Evolutionary conservation across 1,140 invertebrate species (phyloP).

Genomic region (Cephus cinctus): DNA sequence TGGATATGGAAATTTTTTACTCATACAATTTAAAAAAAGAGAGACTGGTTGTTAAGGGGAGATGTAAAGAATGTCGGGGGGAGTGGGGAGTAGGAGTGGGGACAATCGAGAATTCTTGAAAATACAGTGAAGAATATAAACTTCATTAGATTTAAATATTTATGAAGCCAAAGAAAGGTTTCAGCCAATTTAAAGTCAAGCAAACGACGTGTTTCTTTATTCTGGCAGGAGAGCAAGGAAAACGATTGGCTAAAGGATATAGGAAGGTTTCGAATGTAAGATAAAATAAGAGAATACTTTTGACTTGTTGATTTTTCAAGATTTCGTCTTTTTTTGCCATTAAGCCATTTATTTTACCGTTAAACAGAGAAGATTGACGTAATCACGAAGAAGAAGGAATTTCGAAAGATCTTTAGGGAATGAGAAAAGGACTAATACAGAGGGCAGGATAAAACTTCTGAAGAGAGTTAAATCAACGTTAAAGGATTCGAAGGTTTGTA

Average conservation of each 20-base stretch:
- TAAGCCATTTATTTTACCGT: neutral
- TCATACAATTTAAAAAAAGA: too few species aligned
- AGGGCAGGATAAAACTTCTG: constrained; percentile 43
- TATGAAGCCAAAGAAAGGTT: constrained; percentile 27
- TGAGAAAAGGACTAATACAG: constrained; percentile 15
- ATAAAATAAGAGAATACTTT: too few species aligned
- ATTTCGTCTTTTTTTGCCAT: neutral
- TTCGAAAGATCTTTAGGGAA: constrained; percentile 15
- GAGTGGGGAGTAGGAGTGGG: too few species aligned
- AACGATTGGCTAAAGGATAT: too few species aligned
- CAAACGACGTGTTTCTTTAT: constrained; percentile 38
- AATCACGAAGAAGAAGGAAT: neutral
- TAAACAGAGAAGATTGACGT: neutral
- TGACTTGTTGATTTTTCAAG: too few species aligned
- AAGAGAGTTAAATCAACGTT: constrained; percentile 28
- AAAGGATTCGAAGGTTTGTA: constrained; percentile 6
- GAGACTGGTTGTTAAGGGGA: too few species aligned
- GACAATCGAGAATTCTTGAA: neutral
- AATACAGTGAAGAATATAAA: constrained; percentile 23
- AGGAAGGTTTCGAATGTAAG: too few species aligned
- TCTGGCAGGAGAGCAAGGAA: constrained; percentile 19
- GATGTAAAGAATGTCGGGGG: neutral
- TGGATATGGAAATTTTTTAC: too few species aligned
- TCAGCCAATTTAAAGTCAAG: constrained; percentile 33
- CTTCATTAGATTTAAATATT: constrained; percentile 46